Conservation (phyloP, 2,113 vertebrate species). For the Lontra canadensis region DNA sequence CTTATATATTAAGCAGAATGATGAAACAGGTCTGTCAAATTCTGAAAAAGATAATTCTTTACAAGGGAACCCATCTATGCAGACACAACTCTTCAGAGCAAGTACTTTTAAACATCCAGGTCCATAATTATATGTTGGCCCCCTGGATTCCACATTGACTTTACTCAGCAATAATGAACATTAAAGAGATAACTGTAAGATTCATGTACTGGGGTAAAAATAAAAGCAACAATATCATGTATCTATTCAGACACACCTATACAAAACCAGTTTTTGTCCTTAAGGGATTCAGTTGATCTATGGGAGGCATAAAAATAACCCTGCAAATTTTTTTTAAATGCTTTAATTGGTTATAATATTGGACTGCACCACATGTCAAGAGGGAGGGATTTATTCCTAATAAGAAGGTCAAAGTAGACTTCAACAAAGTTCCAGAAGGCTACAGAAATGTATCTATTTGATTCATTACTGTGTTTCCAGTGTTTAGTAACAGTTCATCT, state of each 20-base stretch:
- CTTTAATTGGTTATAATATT: neutral
- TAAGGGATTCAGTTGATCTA: neutral
- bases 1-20: neutral
- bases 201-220: neutral
- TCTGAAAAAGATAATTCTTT: neutral
- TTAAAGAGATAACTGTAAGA: neutral
- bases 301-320: neutral
- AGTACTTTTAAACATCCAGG: neutral
- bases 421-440: neutral
- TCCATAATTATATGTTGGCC: neutral
- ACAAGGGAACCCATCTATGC: neutral
- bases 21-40: neutral
- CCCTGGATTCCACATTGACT: neutral
- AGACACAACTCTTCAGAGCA: neutral
- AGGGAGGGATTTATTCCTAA: neutral
- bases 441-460: neutral
- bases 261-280: neutral
- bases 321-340: neutral
- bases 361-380: neutral
- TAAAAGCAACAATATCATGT: neutral
- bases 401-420: neutral
- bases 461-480: neutral
- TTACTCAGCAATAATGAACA: neutral
- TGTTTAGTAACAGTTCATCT: neutral
- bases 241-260: neutral